Base-by-base conservation (phyloP, 2,113 vertebrate genomes). In the Dromiciops gliroides region DNA sequence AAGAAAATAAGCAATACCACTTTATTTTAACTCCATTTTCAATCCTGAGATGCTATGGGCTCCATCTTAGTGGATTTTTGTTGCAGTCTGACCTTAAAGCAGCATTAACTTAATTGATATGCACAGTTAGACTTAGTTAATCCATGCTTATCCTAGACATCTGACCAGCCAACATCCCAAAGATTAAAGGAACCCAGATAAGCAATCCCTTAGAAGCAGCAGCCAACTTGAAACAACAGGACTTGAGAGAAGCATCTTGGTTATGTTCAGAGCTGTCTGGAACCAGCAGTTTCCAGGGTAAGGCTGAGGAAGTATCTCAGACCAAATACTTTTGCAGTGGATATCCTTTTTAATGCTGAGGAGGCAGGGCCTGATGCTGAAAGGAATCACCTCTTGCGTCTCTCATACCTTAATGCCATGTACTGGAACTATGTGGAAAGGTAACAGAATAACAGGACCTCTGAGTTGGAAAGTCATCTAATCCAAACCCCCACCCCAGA, bases 61-160 rank as follows among this genome's bases (percentile, higher is more conserved):
- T 56, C 89, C 93, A 53, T 28, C 12, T 56, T 89, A 0, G 0
- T 90, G 95, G 91, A 31, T 95, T 98, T 98, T 97, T 90, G 28
- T 14, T 88, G 60, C 92, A 97, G n/a, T 95, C 23, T 96, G 95
- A 95, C 95, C 95, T 97, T 95, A 91, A 93, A 50, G 94, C 92
- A 96, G 94, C 96, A 97, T 97, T 97, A 96, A 94, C 96, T 97
- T 97, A 96, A 96, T 98, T 97, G 96, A 97, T 98, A 98, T 98
- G 98, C 97, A 95, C 28, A 95, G 97, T 98, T 98, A 98, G 98
- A 97, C 93, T 89, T 94, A 92, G 97, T 96, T 98, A 98, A 98
- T 98, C 98, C 97, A 95, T 89, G 95, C 93, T 98, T 98, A 97
- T 96, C 91, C 97, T 97, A 97, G 97, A 96, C 96, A 93, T 97